Conservation (phyloP, 2,113 vertebrate species). For the Hippoglossus stenolepis region DNA sequence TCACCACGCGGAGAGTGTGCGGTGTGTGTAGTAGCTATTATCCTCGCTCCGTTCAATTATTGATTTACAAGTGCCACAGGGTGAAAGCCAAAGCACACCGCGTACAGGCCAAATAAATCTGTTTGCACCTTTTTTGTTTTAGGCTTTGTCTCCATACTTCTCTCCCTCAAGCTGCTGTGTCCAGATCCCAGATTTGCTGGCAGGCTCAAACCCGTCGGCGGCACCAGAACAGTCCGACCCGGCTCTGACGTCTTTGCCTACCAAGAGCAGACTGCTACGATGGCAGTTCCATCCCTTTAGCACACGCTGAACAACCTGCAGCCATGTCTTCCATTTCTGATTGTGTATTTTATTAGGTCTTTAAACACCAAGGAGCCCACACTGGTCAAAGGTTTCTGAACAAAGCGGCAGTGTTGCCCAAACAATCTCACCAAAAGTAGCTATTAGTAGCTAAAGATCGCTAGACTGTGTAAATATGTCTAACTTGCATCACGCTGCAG, state of each 20-base stretch:
- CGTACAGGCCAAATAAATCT: constrained; percentile 72
- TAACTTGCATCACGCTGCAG: too few relatives aligned
- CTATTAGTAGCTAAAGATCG: too few relatives aligned
- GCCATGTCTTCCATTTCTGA: not conserved
- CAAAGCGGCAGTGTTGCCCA: too few relatives aligned
- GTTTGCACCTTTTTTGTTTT: constrained; percentile 61
- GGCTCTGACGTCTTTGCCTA: too few relatives aligned
- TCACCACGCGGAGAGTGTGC: constrained; percentile 39
- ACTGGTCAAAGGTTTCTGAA: too few relatives aligned
- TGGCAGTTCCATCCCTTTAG: too few relatives aligned
- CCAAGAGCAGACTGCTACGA: too few relatives aligned
- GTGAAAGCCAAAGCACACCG: constrained; percentile 56
- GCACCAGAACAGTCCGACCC: not conserved
- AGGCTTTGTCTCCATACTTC: constrained; percentile 49
- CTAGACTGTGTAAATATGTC: too few relatives aligned
- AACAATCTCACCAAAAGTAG: too few relatives aligned
- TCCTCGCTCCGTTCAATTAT: constrained; percentile 79
- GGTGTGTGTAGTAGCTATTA: constrained; percentile 71
- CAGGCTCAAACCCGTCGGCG: constrained; percentile 8
- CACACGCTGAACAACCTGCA: not conserved
- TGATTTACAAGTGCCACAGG: constrained; percentile 73
- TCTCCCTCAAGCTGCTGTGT: not conserved
- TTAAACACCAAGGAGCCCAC: too few relatives aligned
- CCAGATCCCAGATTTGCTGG: constrained; percentile 24
- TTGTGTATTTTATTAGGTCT: too few relatives aligned